Evolutionary conservation across 2,888 invertebrate species (phyloP).

Genomic region (Chrysolina oricalcia): DNA sequence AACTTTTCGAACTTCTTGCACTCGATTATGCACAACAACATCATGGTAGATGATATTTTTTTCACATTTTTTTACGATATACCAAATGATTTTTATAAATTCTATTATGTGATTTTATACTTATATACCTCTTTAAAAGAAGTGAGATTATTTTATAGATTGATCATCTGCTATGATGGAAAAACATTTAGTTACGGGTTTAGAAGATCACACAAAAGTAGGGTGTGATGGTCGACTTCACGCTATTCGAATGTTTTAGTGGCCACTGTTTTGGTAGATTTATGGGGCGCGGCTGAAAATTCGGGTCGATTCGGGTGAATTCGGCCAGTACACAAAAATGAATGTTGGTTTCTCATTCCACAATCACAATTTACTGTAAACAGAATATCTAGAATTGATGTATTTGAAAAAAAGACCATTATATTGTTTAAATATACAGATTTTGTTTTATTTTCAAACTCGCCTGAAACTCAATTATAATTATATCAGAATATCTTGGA

Average conservation of each 20-base stretch:
- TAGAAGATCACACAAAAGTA: slow-evolving; percentile 52
- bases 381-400: slow-evolving; percentile 65
- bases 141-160: slow-evolving; percentile 58
- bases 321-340: slow-evolving; percentile 24
- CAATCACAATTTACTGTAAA: slow-evolving; percentile 60
- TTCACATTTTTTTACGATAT: slow-evolving; percentile 50
- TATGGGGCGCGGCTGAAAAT: slow-evolving; percentile 32
- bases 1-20: slow-evolving; percentile 31
- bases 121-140: slow-evolving; percentile 55
- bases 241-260: slow-evolving; percentile 5
- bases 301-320: slow-evolving; percentile 31
- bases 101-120: slow-evolving; percentile 54
- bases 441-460: not conserved
- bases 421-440: slow-evolving; percentile 48
- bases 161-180: slow-evolving; percentile 59
- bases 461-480: not conserved
- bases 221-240: slow-evolving; percentile 26
- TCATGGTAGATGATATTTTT: slow-evolving; percentile 58
- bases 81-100: slow-evolving; percentile 51
- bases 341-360: slow-evolving; percentile 65
- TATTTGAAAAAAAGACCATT: slow-evolving; percentile 63
- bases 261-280: not conserved
- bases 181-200: slow-evolving; percentile 51
- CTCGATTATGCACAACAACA: slow-evolving; percentile 54
- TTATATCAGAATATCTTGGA: no score